Evolutionary conservation across 1,140 invertebrate genomes (phyloP).

Genomic region (Musca domestica): DNA sequence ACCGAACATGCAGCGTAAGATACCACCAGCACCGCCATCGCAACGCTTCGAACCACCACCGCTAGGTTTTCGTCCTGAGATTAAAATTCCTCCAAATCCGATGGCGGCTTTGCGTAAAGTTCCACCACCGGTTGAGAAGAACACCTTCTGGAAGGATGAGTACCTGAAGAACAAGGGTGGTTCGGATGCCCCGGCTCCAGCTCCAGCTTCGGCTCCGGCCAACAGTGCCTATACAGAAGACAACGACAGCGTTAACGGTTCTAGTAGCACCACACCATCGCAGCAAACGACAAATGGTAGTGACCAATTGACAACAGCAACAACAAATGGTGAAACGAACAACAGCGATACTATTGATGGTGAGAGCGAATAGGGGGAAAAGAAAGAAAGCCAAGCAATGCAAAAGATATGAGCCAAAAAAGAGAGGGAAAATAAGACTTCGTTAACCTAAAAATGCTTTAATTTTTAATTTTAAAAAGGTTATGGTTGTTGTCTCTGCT

Average conservation of each 20-base stretch:
- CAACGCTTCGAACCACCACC: slow-evolving; percentile 52
- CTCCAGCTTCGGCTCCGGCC: background rate
- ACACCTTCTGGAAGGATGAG: slow-evolving; percentile 53
- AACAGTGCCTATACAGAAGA: background rate
- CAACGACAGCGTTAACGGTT: slow-evolving; percentile 15
- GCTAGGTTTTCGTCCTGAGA: slow-evolving; percentile 61
- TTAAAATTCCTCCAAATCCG: slow-evolving; percentile 68
- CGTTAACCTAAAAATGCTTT: background rate
- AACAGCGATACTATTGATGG: slow-evolving; percentile 45
- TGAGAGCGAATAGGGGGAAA: slow-evolving; percentile 31
- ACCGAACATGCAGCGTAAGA: slow-evolving; percentile 53
- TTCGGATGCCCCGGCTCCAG: slow-evolving; percentile 39
- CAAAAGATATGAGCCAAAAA: background rate
- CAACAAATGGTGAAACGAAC: slow-evolving; percentile 15
- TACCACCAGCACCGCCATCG: slow-evolving; percentile 53
- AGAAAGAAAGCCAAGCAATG: background rate
- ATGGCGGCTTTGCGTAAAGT: slow-evolving; percentile 59
- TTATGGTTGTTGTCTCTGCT: slow-evolving; percentile 13
- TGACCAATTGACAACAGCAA: slow-evolving; percentile 1
- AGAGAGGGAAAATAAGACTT: background rate
- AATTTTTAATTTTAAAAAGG: background rate
- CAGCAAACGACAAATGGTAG: background rate
- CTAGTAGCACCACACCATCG: background rate
- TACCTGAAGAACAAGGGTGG: slow-evolving; percentile 43
- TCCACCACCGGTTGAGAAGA: slow-evolving; percentile 54